Percentiles rank a stretch among this genome's conserved stretches.
Conservation (phyloP, 1,140 invertebrate genomes). For the Diuraphis noxia region DNA sequence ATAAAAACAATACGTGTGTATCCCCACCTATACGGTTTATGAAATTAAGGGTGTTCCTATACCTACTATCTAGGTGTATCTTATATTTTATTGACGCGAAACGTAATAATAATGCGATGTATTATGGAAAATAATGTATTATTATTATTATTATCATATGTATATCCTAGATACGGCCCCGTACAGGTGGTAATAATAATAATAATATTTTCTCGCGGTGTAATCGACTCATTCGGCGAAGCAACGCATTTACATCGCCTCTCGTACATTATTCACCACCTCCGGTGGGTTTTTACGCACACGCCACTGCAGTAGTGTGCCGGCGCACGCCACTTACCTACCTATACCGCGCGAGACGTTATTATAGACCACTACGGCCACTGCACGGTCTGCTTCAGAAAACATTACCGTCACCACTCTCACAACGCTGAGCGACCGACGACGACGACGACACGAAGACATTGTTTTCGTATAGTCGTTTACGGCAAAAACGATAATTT, state of each 20-base stretch:
- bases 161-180: neutral
- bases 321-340: neutral
- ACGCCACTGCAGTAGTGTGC: neutral
- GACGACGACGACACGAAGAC: neutral
- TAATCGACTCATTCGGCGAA: neutral
- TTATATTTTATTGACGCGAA: neutral
- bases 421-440: neutral
- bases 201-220: neutral
- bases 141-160: too few species aligned
- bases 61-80: too few species aligned
- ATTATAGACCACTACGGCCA: neutral
- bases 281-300: neutral
- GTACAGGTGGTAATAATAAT: neutral
- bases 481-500: too few species aligned
- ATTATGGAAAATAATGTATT: neutral
- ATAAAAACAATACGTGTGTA: neutral
- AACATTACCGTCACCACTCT: neutral
- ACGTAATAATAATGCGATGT: neutral
- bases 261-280: neutral
- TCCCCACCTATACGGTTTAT: too few species aligned
- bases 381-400: neutral
- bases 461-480: too few species aligned
- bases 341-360: neutral
- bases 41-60: too few species aligned
- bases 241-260: neutral